Percentiles rank a stretch among this genome's conserved stretches.
These are phyloP conservation scores for Sepioteuthis lessoniana DNA, from an alignment of 2,888 invertebrate genomes.

Conservation along the genomic window DNA sequence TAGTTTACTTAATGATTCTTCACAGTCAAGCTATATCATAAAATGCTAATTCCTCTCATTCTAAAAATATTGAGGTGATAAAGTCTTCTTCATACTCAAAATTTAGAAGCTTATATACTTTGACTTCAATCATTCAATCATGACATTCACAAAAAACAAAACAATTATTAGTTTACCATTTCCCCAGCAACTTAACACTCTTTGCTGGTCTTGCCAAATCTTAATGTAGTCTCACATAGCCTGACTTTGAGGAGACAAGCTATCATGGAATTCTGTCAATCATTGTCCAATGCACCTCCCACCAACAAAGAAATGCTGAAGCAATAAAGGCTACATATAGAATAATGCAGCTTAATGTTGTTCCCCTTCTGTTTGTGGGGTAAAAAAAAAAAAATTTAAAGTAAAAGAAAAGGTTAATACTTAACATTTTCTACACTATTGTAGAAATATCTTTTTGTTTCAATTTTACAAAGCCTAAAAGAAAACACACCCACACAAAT, in stretches of 20 bases:
- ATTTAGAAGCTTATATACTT: background rate
- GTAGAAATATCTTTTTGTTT: background rate
- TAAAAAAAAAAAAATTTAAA: background rate
- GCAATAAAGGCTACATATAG: background rate
- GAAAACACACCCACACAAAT: background rate
- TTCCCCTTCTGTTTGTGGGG: background rate
- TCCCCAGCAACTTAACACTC: background rate
- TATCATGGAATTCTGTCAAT: background rate
- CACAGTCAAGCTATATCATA: no score
- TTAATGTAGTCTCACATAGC: background rate
- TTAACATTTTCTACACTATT: background rate
- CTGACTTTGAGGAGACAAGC: background rate
- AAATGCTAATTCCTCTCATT: no score
- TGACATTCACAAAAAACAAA: background rate
- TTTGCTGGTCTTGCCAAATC: background rate
- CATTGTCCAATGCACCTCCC: background rate
- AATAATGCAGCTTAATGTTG: background rate
- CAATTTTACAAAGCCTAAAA: background rate
- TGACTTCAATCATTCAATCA: background rate
- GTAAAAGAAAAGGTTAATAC: background rate
- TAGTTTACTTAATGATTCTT: no score
- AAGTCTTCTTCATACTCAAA: background rate
- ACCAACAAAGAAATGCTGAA: background rate
- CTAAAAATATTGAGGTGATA: no score
- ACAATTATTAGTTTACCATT: background rate